Evolutionary conservation across 2,797 vertebrate genomes (phyloP).

Genomic region (Novumbra hubbsi): DNA sequence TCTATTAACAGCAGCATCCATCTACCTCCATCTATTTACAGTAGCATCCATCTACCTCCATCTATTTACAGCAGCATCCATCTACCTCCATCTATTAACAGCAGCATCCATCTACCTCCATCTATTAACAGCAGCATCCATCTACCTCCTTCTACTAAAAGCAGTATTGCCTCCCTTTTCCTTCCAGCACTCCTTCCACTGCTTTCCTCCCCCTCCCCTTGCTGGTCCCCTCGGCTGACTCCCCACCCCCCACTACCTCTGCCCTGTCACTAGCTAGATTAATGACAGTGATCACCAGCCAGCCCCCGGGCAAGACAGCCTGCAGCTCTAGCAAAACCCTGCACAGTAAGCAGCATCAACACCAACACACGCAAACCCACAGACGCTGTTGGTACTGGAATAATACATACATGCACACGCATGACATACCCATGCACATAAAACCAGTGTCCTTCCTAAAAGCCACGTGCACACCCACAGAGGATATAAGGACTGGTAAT

Average conservation of each 20-base stretch:
- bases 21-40: too few species aligned
- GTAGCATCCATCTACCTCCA: too few species aligned
- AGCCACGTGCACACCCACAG: neutral
- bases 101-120: conserved; percentile 1
- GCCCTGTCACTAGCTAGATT: conserved; percentile 76
- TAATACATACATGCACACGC: conserved; percentile 47
- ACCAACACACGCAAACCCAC: conserved; percentile 15
- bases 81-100: neutral
- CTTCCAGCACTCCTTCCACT: conserved; percentile 21
- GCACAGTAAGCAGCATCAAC: conserved; percentile 51
- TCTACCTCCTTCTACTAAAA: neutral
- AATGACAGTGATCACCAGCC: conserved; percentile 78
- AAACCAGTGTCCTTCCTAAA: neutral
- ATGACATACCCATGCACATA: conserved; percentile 15
- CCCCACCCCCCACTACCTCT: conserved; percentile 50
- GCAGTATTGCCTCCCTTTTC: conserved; percentile 4
- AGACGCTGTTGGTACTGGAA: conserved; percentile 30
- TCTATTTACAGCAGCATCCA: too few species aligned
- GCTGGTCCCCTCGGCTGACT: conserved; percentile 8
- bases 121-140: neutral
- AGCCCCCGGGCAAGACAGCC: conserved; percentile 71
- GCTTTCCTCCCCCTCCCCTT: conserved; percentile 22
- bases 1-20: too few species aligned
- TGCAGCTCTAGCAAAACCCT: conserved; percentile 65
- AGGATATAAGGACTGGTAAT: conserved; percentile 31